Base-by-base conservation (phyloP, 2,888 invertebrate genomes). In the Petrolisthes cinctipes region DNA sequence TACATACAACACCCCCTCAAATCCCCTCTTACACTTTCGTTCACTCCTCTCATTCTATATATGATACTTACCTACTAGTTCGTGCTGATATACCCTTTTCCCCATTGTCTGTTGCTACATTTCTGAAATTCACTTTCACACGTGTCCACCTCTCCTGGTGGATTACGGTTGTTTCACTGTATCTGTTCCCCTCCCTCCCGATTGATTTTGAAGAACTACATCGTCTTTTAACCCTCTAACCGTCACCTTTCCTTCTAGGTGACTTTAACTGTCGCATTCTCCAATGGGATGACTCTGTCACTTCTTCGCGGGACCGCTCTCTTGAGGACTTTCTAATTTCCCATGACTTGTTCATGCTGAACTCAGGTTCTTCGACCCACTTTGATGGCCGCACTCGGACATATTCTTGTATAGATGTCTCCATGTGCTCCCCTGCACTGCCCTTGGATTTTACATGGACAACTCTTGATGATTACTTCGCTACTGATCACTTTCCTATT, bases 401-500 rank as follows among this genome's bases (percentile, higher is more conserved):
- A 4, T 37, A 37, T 37, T 76, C 76, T 37, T 20, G 23, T 37
- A n/a, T 76, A 5, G 76, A 76, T 37, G 11, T 76, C 23, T 76
- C 76, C 37, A 4, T 76, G 5, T 76, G 76, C 37, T 23, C 76
- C 37, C 76, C 76, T 4, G 14, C 76, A 11, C 14, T 76, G 20
- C 37, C 76, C 37, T 76, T 76, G 76, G 76, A 76, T 37, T 76
- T 76, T 37, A n/a, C n/a, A 4, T 76, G 76, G 76, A 23, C 76
- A 4, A 14, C 37, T 14, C 37, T 76, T 5, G 37, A 76, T 37
- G 37, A 76, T 37, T 76, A n/a, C 37, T 37, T 20, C 37, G n/a
- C 37, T 5, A 76, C 23, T 5, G 76, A 76, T 37, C 76, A 76
- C 14, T 71, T 71, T 17, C 71, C 71, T 11, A 76, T 76, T 37